Evolutionary conservation across 2,797 vertebrate genomes (phyloP), one percentile per base, ranked within the genome.

Genomic region (Denticeps clupeoides): DNA sequence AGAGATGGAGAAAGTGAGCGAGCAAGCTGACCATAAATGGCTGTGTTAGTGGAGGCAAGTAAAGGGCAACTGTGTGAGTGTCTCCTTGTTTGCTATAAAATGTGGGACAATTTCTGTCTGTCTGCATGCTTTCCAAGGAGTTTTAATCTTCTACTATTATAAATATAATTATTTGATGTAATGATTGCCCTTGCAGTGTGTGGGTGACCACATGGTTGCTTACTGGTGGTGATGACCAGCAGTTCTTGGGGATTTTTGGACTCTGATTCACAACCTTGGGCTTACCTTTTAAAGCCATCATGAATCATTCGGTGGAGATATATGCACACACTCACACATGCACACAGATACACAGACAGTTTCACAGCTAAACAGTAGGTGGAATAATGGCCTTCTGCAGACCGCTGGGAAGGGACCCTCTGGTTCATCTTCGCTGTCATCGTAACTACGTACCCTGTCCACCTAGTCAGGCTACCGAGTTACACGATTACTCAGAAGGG

Each of bases 271-370:
- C 40, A 22, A 61, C 58, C 45, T 55, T 45, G 53, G 46, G 23
- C 37, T 61, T 65, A 72, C 65, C 70, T 74, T 78, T 76, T 78
- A 72, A 75, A 77, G 73, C 31, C 65, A 59, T 59, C 44, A 63
- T 60, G 50, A 63, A 59, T 57, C 31, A 62, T 35, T 15, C 3
- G 4, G 28, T 43, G 16, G 5, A 49, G 33, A 47, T 23, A 53
- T 29, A 28, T 32, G 23, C 41, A 37, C 23, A 43, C 23, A 21
- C 27, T 47, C 22, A 23, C 22, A 35, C 21, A 47, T 31, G 47
- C 22, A 32, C 45, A 47, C 54, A 57, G 50, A 18, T 38, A 55
- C 42, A 24, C 18, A 41, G 16, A 5, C 21, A 48, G 47, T 47
- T n/a, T 32, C 15, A 43, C 25, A 47, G 59, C 33, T 26, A 23